Evolutionary conservation across 2,888 invertebrate genomes (phyloP).

Genomic region (Caenorhabditis afra): DNA sequence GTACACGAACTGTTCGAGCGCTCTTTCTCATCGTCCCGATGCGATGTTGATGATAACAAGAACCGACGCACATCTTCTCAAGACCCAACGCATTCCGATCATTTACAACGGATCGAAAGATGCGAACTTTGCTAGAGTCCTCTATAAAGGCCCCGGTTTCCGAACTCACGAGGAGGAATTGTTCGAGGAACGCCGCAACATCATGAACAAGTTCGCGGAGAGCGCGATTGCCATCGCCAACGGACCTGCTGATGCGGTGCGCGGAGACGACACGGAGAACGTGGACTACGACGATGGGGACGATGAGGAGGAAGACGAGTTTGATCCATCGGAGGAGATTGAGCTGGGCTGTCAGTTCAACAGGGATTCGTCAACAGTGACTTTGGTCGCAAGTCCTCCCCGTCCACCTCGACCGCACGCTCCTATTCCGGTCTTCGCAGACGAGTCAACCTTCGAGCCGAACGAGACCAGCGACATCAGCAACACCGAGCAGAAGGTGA

Average conservation of each 20-base stretch:
- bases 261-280: slow-evolving; percentile 13
- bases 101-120: slow-evolving; percentile 65
- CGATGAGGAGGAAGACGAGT: slow-evolving; percentile 9
- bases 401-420: slow-evolving; percentile 36
- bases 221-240: background rate
- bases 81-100: slow-evolving; percentile 58
- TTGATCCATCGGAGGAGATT: slow-evolving; percentile 23
- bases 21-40: slow-evolving; percentile 44
- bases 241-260: slow-evolving; percentile 12
- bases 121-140: slow-evolving; percentile 56
- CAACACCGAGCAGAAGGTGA: background rate
- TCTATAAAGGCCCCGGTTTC: slow-evolving; percentile 69
- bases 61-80: slow-evolving; percentile 24
- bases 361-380: slow-evolving; percentile 7
- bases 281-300: slow-evolving; percentile 31
- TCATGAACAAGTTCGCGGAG: slow-evolving; percentile 6
- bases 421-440: slow-evolving; percentile 30
- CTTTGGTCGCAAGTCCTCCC: background rate
- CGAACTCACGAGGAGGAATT: slow-evolving; percentile 66
- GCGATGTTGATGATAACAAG: slow-evolving; percentile 29
- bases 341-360: slow-evolving; percentile 1
- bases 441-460: slow-evolving; percentile 12
- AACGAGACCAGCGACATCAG: background rate
- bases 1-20: slow-evolving; percentile 15
- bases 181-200: slow-evolving; percentile 14